Conservation (phyloP, 2,113 vertebrate genomes). For the Pogonocichla stellata region DNA sequence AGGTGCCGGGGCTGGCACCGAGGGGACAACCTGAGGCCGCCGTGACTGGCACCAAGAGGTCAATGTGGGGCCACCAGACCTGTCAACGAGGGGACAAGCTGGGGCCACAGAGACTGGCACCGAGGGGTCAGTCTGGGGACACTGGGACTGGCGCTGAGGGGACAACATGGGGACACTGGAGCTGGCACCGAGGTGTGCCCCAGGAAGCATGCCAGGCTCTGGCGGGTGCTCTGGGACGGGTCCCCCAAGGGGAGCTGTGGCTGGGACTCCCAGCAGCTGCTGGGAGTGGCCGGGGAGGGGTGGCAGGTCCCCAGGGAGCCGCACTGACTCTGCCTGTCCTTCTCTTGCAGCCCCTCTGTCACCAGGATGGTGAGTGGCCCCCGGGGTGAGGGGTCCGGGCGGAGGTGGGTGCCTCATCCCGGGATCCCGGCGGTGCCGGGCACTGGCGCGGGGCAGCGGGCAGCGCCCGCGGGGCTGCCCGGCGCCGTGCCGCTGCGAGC, state of each 20-base stretch:
- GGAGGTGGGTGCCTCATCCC: not conserved
- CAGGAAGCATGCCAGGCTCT: not conserved
- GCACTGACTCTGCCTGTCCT: not conserved
- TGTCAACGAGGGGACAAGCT: not conserved
- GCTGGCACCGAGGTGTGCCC: not conserved
- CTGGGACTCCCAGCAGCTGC: accelerated
- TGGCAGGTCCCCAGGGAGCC: not conserved
- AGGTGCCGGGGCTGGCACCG: not conserved
- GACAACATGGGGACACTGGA: not conserved
- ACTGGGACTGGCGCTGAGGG: not conserved
- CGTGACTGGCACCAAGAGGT: not conserved
- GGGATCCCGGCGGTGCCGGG: not conserved
- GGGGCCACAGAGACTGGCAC: not conserved
- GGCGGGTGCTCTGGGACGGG: not conserved
- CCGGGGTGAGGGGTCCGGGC: not conserved
- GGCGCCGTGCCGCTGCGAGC: too few relatives aligned
- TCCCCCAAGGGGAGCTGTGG: accelerated
- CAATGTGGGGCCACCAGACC: not conserved
- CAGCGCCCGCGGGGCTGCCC: too few relatives aligned
- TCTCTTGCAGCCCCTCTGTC: slow-evolving; percentile 1
- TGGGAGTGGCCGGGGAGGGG: not conserved
- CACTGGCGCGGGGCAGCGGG: not conserved
- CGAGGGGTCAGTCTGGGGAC: not conserved
- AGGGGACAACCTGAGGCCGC: not conserved
- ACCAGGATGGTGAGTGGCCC: slow-evolving; percentile 40